phyloP scores from a whole-genome alignment of 2,888 invertebrate genomes.

The Cryptus viduatorius region DNA sequence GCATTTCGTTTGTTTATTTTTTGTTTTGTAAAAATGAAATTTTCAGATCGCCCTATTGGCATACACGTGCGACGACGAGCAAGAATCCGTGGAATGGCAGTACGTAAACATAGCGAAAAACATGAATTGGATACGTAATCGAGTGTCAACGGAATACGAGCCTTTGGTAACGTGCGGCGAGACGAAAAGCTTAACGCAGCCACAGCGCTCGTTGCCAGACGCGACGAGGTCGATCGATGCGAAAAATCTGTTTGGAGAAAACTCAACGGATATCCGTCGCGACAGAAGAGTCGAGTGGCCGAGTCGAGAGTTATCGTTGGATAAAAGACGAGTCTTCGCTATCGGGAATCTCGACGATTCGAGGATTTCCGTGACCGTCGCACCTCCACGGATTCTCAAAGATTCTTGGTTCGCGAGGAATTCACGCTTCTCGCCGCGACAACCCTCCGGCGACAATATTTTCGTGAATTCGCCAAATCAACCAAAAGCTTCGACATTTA shows the following conservation, averaged over 20 bases:
- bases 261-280: neutral
- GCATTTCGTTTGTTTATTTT: too few species aligned
- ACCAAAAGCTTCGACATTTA: conserved; percentile 33
- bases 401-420: conserved; percentile 63
- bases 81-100: conserved; percentile 75
- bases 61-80: conserved; percentile 75
- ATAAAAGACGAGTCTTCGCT: conserved; percentile 10
- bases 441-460: neutral
- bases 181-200: neutral
- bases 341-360: conserved; percentile 50
- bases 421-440: conserved; percentile 42
- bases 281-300: conserved; percentile 37
- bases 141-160: conserved; percentile 38
- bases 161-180: conserved; percentile 45
- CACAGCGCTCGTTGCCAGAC: conserved; percentile 9
- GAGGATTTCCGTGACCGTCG: conserved; percentile 39
- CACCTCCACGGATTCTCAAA: conserved; percentile 47
- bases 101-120: conserved; percentile 74
- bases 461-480: conserved; percentile 25
- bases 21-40: neutral
- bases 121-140: conserved; percentile 72
- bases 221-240: neutral
- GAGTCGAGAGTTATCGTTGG: conserved; percentile 5
- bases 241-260: conserved; percentile 21
- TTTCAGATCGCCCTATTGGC: conserved; percentile 73